Conservation (phyloP, 1,140 invertebrate species). For the Bombus turneri region DNA sequence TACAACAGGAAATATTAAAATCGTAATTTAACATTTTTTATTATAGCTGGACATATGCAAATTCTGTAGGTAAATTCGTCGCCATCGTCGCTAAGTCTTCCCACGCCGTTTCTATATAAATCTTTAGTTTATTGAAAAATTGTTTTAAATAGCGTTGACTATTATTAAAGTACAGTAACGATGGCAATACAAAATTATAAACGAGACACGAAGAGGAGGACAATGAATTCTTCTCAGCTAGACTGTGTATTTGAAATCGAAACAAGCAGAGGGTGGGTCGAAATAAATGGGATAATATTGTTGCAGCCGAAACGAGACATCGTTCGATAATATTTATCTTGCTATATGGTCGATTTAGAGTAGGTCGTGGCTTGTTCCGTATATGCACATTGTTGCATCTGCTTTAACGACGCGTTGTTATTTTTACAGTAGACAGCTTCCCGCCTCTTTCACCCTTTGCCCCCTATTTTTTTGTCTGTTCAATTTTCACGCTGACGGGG, state of each 20-base stretch:
- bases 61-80: too few relatives aligned
- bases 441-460: not conserved
- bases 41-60: not conserved
- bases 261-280: not conserved
- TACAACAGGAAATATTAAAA: not conserved
- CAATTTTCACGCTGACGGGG: not conserved
- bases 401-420: conserved; percentile 34
- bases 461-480: not conserved
- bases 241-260: not conserved
- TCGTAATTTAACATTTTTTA: not conserved
- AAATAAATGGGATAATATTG: conserved; percentile 33
- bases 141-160: not conserved
- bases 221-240: not conserved
- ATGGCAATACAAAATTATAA: not conserved
- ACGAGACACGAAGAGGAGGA: not conserved
- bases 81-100: too few relatives aligned
- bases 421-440: conserved; percentile 13
- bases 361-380: conserved; percentile 16
- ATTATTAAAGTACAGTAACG: not conserved
- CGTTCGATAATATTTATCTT: conserved; percentile 41
- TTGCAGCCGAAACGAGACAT: not conserved
- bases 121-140: not conserved
- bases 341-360: not conserved
- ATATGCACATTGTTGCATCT: conserved; percentile 1
- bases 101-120: too few relatives aligned